Base-by-base conservation (phyloP, 2,888 invertebrate genomes). In the Polydrusus tereticollis region DNA sequence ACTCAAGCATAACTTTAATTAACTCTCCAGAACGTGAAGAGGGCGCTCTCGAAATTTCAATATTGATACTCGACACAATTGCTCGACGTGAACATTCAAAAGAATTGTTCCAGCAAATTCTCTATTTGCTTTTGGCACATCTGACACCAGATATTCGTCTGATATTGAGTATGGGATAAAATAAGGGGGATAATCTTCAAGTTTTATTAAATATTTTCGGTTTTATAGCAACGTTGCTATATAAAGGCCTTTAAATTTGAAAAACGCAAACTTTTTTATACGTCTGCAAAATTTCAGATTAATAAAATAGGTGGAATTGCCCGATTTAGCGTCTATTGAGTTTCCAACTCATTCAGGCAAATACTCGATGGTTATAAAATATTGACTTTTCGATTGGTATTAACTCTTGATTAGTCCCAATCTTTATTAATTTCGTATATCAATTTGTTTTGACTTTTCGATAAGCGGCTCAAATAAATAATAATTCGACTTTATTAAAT, bases 21-120 rank as follows among this genome's bases (percentile, higher is more conserved):
- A 79, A 79, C 78, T 75, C 69, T 75, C 72, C 65, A 74, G 67
- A 69, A 76, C 75, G 62, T 68, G 66, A 67, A 67, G 75, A 76
- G 81, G 76, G 76, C 79, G 79, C 83, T 80, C 83, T 83, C 79
- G 79, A 84, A 83, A 82, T 80, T 81, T 83, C 83, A 83, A 84
- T 84, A 84, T 84, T 83, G 83, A 83, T 83, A 79, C 81, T 79
- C 76, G 74, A 74, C 73, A 72, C 63, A 77, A 80, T 78, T 78
- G 78, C 75, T 77, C 73, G 78, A 77, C 79, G 80, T 76, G 77
- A 60, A 57, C 57, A 77, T 78, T 76, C 74, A 80, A 80, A 82
- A 80, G 81, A 81, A 79, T 79, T 76, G 72, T 75, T 66, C 69
- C 71, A 73, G 75, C 77, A 77, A 78, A 76, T 78, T 76, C 78